Evolutionary conservation across 64 coral and sea anemone genomes (phyloP).

Genomic region (Montipora capricornis): DNA sequence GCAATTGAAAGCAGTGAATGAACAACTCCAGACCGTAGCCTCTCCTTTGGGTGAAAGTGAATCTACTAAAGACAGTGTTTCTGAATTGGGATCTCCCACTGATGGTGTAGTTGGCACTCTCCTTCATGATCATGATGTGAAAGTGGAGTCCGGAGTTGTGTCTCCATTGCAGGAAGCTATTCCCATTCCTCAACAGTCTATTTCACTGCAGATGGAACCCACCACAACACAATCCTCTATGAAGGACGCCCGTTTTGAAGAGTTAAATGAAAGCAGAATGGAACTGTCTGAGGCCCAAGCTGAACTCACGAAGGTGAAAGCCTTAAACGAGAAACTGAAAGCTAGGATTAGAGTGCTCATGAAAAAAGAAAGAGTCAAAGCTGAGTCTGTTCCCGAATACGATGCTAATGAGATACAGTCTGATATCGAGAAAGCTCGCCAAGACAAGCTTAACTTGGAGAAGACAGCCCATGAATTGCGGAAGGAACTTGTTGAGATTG

Average conservation of each 20-base stretch:
- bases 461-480: conserved; percentile 66
- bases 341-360: conserved; percentile 28
- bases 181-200: conserved; percentile 10
- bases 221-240: not conserved
- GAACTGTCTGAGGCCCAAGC: conserved; percentile 24
- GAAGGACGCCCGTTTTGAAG: not conserved
- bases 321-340: conserved; percentile 68
- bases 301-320: conserved; percentile 47
- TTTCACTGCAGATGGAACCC: not conserved
- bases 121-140: not conserved
- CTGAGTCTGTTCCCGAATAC: conserved; percentile 32
- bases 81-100: not conserved
- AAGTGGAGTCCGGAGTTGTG: not conserved
- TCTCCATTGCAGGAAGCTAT: not conserved
- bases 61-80: not conserved
- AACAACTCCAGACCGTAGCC: not conserved
- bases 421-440: conserved; percentile 79
- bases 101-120: not conserved
- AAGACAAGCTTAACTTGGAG: conserved; percentile 71
- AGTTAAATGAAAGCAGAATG: not conserved
- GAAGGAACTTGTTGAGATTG: conserved; percentile 60
- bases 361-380: conserved; percentile 52
- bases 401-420: conserved; percentile 69
- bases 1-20: conserved; percentile 4
- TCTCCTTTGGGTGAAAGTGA: not conserved